Conservation (phyloP, 2,113 vertebrate species). For the Helogale parvula region DNA sequence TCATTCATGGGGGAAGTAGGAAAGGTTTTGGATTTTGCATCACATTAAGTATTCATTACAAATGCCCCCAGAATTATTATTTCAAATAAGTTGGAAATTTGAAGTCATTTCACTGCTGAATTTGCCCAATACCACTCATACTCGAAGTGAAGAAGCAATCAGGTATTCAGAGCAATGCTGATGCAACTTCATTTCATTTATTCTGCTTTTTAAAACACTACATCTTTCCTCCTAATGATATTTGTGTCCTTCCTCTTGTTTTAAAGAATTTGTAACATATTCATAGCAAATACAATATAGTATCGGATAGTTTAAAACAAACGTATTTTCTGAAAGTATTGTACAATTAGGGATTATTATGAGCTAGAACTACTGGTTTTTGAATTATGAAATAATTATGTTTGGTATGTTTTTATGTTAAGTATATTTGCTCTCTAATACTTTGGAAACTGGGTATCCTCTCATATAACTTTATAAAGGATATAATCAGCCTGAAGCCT, state of each 20-base stretch:
- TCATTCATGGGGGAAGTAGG: conserved; percentile 44
- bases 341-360: not conserved
- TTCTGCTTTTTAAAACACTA: conserved; percentile 43
- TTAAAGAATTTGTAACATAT: conserved; percentile 13
- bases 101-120: conserved; percentile 42
- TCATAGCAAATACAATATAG: not conserved
- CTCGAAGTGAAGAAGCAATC: not conserved
- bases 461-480: not conserved
- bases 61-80: conserved; percentile 24
- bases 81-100: conserved; percentile 55
- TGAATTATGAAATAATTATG: conserved; percentile 29
- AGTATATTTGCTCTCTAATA: conserved; percentile 34
- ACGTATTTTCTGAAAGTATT: conserved; percentile 26
- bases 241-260: not conserved
- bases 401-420: conserved; percentile 14
- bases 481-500: not conserved
- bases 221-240: not conserved
- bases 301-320: conserved; percentile 25
- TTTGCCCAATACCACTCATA: not conserved
- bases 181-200: not conserved
- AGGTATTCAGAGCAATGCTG: not conserved
- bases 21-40: conserved; percentile 48
- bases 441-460: conserved; percentile 26
- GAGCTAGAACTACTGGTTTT: not conserved
- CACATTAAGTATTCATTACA: conserved; percentile 46